phyloP scores from a whole-genome alignment of 2,888 invertebrate species.

The Aethes cnicana region DNA sequence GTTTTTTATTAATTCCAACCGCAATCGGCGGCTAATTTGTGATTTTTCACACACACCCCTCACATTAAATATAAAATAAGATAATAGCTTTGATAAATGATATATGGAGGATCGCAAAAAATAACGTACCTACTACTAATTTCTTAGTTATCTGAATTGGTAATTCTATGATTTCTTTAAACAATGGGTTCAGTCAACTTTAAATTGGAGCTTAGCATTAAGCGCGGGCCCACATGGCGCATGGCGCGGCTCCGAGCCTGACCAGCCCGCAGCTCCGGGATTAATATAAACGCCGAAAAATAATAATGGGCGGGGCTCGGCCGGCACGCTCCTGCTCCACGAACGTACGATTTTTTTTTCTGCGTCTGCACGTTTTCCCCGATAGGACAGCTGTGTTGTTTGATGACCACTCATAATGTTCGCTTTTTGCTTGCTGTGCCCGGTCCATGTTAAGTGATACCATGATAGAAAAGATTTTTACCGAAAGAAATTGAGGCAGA shows the following conservation, averaged over 20 bases:
- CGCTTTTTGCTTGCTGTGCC: slow-evolving; percentile 50
- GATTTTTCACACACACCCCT: slow-evolving; percentile 76
- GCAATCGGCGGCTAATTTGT: slow-evolving; percentile 66
- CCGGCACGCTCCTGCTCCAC: slow-evolving; percentile 1
- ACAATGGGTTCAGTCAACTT: too few relatives aligned
- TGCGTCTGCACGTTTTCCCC: slow-evolving; percentile 41
- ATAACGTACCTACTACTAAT: too few relatives aligned
- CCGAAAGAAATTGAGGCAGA: slow-evolving; percentile 43
- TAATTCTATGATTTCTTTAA: too few relatives aligned
- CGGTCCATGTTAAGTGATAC: slow-evolving; percentile 63
- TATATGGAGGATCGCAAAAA: too few relatives aligned
- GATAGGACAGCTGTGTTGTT: slow-evolving; percentile 72
- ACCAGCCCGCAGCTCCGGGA: background rate
- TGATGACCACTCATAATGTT: slow-evolving; percentile 73
- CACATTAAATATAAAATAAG: slow-evolving; percentile 37
- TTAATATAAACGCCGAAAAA: slow-evolving; percentile 52
- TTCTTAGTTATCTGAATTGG: too few relatives aligned
- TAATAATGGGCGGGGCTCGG: slow-evolving; percentile 45
- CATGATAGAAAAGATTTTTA: slow-evolving; percentile 59
- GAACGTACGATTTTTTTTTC: slow-evolving; percentile 37
- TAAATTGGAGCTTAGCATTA: slow-evolving; percentile 36
- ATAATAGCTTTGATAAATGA: slow-evolving; percentile 37
- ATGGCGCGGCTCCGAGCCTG: slow-evolving; percentile 54
- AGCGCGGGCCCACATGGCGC: slow-evolving; percentile 46
- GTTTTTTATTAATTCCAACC: slow-evolving; percentile 37